These are phyloP conservation scores for Tauraco erythrolophus DNA, from an alignment of 2,113 vertebrate genomes.

Conservation along the genomic window DNA sequence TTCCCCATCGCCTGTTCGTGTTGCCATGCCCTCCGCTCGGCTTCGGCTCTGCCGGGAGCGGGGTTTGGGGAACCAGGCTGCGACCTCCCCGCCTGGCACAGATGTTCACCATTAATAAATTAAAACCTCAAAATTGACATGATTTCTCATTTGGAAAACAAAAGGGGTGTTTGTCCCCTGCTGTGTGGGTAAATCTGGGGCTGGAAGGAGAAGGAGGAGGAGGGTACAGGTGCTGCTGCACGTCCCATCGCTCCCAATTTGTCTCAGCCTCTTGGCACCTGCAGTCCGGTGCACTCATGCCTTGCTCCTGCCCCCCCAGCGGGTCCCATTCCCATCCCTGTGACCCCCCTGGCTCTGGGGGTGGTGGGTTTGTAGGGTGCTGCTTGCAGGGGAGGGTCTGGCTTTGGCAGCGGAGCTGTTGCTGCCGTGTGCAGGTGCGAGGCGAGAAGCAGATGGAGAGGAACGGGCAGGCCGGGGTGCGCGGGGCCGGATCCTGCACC, in stretches of 20 bases:
- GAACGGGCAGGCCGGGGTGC: background rate
- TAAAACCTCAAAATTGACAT: background rate
- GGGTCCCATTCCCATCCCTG: rapidly evolving
- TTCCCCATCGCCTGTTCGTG: background rate
- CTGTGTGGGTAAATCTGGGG: background rate
- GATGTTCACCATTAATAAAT: background rate
- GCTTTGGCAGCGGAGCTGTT: background rate
- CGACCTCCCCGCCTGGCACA: background rate
- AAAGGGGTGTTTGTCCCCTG: background rate
- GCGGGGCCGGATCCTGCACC: background rate
- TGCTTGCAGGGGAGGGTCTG: background rate
- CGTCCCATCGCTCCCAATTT: background rate
- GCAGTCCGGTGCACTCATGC: rapidly evolving
- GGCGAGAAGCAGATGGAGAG: background rate
- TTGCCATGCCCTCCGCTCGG: rapidly evolving
- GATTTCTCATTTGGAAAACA: background rate
- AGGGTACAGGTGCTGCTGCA: background rate
- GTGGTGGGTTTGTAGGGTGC: background rate
- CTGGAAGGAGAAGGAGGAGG: background rate
- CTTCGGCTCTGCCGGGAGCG: rapidly evolving
- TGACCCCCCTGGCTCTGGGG: background rate
- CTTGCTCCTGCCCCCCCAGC: background rate
- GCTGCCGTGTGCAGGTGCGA: rapidly evolving
- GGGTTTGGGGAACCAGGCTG: background rate
- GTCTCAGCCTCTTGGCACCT: background rate